phyloP scores from a whole-genome alignment of 1,140 invertebrate genomes.

The Drosophila parabipectinata region DNA sequence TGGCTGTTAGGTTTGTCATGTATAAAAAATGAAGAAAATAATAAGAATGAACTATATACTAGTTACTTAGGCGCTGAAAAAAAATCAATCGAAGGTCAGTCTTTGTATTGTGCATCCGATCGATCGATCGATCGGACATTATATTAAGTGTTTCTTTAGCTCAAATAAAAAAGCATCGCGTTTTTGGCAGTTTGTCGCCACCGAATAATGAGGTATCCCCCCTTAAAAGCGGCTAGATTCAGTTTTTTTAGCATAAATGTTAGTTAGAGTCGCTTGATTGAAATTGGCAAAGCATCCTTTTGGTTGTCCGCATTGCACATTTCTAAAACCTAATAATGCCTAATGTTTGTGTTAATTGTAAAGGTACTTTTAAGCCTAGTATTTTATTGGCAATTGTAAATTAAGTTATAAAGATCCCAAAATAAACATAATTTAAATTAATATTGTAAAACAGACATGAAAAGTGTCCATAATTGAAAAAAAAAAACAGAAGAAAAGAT shows the following conservation, averaged over 20 bases:
- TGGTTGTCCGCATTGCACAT: constrained; percentile 47
- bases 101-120: constrained; percentile 39
- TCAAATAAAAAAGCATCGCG: constrained; percentile 58
- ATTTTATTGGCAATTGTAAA: constrained; percentile 51
- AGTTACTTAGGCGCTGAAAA: constrained; percentile 62
- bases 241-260: constrained; percentile 62
- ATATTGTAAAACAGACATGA: constrained; percentile 22
- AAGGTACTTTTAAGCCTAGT: constrained; percentile 55
- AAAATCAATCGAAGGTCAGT: constrained; percentile 56
- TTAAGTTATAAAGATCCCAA: constrained; percentile 39
- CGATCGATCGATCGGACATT: constrained; percentile 39
- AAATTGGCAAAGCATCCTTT: constrained; percentile 40
- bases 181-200: constrained; percentile 17
- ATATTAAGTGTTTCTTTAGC: constrained; percentile 71
- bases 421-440: constrained; percentile 47
- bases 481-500: background rate
- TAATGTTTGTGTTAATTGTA: constrained; percentile 74
- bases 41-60: constrained; percentile 52
- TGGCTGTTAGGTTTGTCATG: constrained; percentile 74
- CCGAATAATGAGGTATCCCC: background rate
- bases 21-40: constrained; percentile 34
- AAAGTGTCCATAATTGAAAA: constrained; percentile 16
- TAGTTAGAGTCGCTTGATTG: constrained; percentile 66
- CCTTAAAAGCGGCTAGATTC: constrained; percentile 30
- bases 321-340: constrained; percentile 69